phyloP scores from a whole-genome alignment of 2,888 invertebrate genomes.

The Esperia sulphurella region DNA sequence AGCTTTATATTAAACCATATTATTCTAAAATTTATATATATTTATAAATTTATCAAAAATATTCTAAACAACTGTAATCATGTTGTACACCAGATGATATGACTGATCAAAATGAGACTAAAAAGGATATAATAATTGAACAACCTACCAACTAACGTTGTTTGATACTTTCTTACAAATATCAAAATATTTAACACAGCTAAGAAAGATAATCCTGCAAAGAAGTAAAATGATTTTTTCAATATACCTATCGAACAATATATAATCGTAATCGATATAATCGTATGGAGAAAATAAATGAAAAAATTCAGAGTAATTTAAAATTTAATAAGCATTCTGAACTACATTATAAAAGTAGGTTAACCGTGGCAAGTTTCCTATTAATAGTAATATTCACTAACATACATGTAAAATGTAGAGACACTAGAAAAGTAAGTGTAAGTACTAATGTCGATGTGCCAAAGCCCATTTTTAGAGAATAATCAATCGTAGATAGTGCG shows the following conservation, averaged over 20 bases:
- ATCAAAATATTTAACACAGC: neutral
- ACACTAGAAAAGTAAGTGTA: slow-evolving; percentile 24
- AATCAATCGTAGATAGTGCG: slow-evolving; percentile 23
- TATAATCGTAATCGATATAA: too few species aligned
- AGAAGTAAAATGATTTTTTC: slow-evolving; percentile 5
- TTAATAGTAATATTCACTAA: slow-evolving; percentile 35
- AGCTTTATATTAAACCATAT: slow-evolving; percentile 32
- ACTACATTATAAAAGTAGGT: slow-evolving; percentile 8
- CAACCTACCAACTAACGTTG: slow-evolving; percentile 9
- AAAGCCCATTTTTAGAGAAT: slow-evolving; percentile 30
- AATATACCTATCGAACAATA: neutral
- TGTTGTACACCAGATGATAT: slow-evolving; percentile 13
- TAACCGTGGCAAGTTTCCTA: slow-evolving; percentile 37
- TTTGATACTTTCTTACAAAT: neutral
- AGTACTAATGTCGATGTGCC: slow-evolving; percentile 40
- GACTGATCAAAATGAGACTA: slow-evolving; percentile 55
- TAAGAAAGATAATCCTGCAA: neutral
- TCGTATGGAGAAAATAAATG: neutral
- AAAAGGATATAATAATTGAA: slow-evolving; percentile 27
- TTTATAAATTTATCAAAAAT: neutral
- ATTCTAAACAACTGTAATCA: too few species aligned
- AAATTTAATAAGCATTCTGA: slow-evolving; percentile 10
- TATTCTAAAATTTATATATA: neutral
- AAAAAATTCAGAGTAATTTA: neutral
- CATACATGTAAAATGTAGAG: slow-evolving; percentile 34